Base-by-base conservation (phyloP, 92 coral and sea anemone species). In the Desmophyllum pertusum region DNA sequence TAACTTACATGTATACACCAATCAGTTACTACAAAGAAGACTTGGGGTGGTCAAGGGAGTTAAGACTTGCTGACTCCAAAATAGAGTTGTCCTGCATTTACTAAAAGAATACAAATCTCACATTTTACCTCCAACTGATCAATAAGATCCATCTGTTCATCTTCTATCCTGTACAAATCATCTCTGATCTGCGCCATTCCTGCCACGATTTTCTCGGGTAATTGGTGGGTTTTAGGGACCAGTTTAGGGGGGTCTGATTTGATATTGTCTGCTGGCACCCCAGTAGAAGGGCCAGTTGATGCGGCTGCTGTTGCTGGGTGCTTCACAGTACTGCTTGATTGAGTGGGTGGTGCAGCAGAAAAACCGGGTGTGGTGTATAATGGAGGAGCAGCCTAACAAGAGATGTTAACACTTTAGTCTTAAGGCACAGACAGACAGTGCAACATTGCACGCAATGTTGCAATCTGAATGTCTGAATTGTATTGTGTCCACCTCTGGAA, bases 41-140 rank as follows among this genome's bases (percentile, higher is more conserved):
- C n/a, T n/a, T n/a, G n/a, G n/a, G n/a, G n/a, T n/a, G n/a, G n/a
- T n/a, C n/a, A n/a, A 14, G 53, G 21, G 19, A 59, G 3, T 59
- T 0, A 59, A 59, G 3, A 8, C 64, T 57, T 5, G 23, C 2
- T 19, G 64, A 25, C 10, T 9, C 64, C 29, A 55, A 55, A 57
- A 9, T 25, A 1, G 11, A 8, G 65, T 59, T 59, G 35, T 25
- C 65, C 19, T 53, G 62, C 23, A 21, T 15, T 53, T 21, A 55
- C 63, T 55, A 27, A 25, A 25, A 27, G 17, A 59, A 25, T n/a
- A 59, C 11, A 59, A 59, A 21, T 0, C 35, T 8, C 35, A 18
- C 27, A 42, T 72, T n/a, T 75, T 55, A 95, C 98, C 98, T 96
- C 98, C 38, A 96, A 77, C 81, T 94, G 97, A 63, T 90, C 95